These are phyloP conservation scores for Drosophila mojavensis DNA, from an alignment of 1,140 invertebrate species.

Conservation along the genomic window DNA sequence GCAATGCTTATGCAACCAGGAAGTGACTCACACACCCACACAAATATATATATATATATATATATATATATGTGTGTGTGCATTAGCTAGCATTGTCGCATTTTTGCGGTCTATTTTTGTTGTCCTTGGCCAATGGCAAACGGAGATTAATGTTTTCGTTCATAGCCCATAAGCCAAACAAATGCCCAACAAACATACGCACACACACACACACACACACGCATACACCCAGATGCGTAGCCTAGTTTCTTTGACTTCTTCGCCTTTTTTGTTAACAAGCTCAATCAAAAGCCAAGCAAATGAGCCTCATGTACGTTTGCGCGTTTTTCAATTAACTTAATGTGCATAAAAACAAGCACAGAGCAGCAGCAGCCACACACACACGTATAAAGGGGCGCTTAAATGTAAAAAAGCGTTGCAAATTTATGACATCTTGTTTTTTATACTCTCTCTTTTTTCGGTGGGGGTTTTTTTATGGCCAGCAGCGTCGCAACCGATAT, in stretches of 20 bases:
- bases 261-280: conserved; percentile 37
- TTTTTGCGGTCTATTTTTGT: conserved; percentile 49
- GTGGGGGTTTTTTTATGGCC: conserved; percentile 19
- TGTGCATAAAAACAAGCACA: conserved; percentile 66
- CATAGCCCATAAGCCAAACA: conserved; percentile 48
- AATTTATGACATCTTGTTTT: conserved; percentile 78
- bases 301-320: conserved; percentile 65
- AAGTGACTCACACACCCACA: conserved; percentile 27
- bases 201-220: conserved; percentile 1
- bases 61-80: background rate
- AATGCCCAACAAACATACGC: conserved; percentile 31
- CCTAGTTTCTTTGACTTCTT: conserved; percentile 17
- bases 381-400: conserved; percentile 36
- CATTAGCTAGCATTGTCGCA: conserved; percentile 35
- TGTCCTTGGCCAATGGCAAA: conserved; percentile 72
- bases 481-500: conserved; percentile 58
- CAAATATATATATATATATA: conserved; percentile 16
- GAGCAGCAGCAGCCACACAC: conserved; percentile 21
- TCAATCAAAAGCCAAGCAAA: conserved; percentile 55
- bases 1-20: conserved; percentile 44
- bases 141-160: conserved; percentile 78
- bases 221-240: background rate
- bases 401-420: conserved; percentile 66
- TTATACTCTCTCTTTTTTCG: conserved; percentile 46
- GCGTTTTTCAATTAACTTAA: conserved; percentile 81